Percentiles rank a stretch among this genome's conserved stretches.
Conservation (phyloP, 1,140 invertebrate species). For the Frieseomelitta varia region DNA sequence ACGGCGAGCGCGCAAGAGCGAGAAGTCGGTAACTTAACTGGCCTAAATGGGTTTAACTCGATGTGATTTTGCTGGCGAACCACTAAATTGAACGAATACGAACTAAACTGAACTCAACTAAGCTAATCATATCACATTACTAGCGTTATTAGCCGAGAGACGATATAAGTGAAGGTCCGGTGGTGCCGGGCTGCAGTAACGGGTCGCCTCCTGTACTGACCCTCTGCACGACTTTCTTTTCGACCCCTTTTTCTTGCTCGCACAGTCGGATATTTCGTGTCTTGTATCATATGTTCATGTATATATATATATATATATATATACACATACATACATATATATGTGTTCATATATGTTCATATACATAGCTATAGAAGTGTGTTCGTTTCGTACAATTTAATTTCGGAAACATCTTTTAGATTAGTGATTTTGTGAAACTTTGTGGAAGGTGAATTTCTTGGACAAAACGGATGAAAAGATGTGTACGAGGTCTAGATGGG, state of each 20-base stretch:
- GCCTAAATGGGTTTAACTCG: conserved; percentile 81
- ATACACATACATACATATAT: too few species aligned
- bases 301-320: too few species aligned
- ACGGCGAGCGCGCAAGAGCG: conserved; percentile 61
- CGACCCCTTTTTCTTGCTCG: conserved; percentile 23
- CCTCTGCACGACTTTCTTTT: conserved; percentile 70
- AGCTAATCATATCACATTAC: conserved; percentile 83
- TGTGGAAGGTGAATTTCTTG: neutral
- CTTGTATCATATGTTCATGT: too few species aligned
- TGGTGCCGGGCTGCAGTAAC: conserved; percentile 74
- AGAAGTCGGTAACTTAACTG: conserved; percentile 79
- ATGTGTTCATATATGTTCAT: neutral
- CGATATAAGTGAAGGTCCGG: conserved; percentile 81
- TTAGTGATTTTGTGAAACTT: neutral
- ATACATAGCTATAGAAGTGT: neutral
- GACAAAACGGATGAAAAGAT: neutral
- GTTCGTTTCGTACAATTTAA: neutral
- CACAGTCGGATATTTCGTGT: neutral
- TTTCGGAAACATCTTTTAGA: neutral
- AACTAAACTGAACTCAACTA: conserved; percentile 83
- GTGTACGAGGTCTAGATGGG: neutral
- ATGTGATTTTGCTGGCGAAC: conserved; percentile 81
- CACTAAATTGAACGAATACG: conserved; percentile 82
- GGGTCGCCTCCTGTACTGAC: conserved; percentile 79
- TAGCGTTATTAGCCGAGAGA: conserved; percentile 81